A percentile compares a stretch with the other conserved stretches of the same genome.
Evolutionary conservation across 2,113 vertebrate species (phyloP).

Genomic region (Scomber japonicus): DNA sequence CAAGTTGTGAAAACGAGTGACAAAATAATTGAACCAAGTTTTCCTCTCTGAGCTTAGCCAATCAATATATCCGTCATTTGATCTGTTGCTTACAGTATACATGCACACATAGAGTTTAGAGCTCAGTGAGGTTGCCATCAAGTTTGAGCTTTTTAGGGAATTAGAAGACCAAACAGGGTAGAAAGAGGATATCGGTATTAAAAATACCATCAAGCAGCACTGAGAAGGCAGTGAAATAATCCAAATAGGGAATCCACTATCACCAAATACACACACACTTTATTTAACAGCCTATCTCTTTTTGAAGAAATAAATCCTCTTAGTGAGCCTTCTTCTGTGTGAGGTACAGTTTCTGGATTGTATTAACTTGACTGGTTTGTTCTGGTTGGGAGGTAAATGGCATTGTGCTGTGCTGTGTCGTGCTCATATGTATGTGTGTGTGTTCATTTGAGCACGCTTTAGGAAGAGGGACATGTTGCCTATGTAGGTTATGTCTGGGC

Average conservation of each 20-base stretch:
- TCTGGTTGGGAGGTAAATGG: constrained; percentile 66
- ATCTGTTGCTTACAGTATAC: constrained; percentile 49
- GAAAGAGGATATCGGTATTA: constrained; percentile 76
- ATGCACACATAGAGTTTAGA: constrained; percentile 20
- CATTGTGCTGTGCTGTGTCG: constrained; percentile 36
- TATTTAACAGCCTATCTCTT: constrained; percentile 72
- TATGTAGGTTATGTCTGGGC: constrained; percentile 78
- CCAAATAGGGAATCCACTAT: constrained; percentile 77
- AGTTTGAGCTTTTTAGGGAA: constrained; percentile 64
- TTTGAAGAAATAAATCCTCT: constrained; percentile 82
- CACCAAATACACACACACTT: constrained; percentile 67
- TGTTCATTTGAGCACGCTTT: constrained; percentile 50
- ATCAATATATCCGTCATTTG: constrained; percentile 45
- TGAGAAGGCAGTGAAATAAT: constrained; percentile 73
- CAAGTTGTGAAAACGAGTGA: constrained; percentile 37
- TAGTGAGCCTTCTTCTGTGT: constrained; percentile 72
- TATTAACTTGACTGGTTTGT: constrained; percentile 65
- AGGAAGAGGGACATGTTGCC: constrained; percentile 60
- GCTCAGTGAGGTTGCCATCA: constrained; percentile 62
- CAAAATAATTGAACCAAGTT: constrained; percentile 55
- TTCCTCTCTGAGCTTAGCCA: constrained; percentile 34
- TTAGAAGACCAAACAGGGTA: constrained; percentile 65
- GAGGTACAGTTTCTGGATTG: constrained; percentile 78
- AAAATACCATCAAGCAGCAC: constrained; percentile 70
- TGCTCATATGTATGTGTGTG: constrained; percentile 16